Evolutionary conservation across 2,888 invertebrate species (phyloP).

Genomic region (Acleris emargana): DNA sequence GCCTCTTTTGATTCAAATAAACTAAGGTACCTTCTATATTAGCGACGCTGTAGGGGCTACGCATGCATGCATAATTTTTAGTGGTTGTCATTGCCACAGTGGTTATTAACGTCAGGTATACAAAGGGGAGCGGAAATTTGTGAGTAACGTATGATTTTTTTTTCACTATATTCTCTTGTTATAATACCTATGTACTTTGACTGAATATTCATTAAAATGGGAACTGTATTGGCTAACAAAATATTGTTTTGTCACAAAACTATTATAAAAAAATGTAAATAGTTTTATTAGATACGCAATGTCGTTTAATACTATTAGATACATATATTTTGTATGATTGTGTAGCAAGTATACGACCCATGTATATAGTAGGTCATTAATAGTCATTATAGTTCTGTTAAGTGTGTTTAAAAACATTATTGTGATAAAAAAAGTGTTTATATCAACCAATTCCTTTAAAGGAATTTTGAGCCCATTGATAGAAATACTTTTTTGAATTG

Average conservation of each 20-base stretch:
- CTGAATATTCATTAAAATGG: background rate
- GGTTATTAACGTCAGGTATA: no score
- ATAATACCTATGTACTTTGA: no score
- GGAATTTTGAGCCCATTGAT: conserved; percentile 78
- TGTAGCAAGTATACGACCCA: conserved; percentile 22
- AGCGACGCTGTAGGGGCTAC: no score
- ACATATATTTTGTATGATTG: background rate
- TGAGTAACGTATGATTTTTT: no score
- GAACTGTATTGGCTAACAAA: background rate
- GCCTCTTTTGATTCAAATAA: no score
- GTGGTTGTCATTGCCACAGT: no score
- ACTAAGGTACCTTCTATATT: no score
- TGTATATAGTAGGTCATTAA: conserved; percentile 42
- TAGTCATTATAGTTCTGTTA: conserved; percentile 14
- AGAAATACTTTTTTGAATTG: conserved; percentile 63
- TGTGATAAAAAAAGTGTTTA: conserved; percentile 62
- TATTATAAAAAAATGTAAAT: background rate
- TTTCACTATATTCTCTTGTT: no score
- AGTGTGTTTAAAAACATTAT: conserved; percentile 44
- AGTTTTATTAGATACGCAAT: conserved; percentile 22
- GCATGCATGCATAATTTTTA: no score
- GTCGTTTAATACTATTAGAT: conserved; percentile 17
- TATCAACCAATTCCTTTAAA: conserved; percentile 61
- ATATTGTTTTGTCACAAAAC: background rate
- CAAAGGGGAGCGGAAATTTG: no score